Percentiles rank a stretch among this genome's conserved stretches.
Conservation (phyloP, 1,140 invertebrate species). For the Cydia fagiglandana region DNA sequence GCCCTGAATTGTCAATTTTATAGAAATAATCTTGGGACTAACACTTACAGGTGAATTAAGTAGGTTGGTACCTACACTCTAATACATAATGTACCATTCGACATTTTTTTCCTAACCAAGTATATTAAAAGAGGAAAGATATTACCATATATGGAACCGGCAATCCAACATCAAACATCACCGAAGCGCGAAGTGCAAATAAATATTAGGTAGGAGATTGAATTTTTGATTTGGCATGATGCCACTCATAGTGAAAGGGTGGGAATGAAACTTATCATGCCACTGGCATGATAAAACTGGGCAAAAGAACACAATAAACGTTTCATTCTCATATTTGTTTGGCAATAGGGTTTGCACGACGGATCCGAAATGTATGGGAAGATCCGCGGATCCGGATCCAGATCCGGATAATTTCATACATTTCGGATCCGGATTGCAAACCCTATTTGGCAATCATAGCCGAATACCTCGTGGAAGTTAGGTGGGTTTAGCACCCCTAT, state of each 20-base stretch:
- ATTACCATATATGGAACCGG: conserved; percentile 4
- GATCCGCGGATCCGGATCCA: too few relatives aligned
- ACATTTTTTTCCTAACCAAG: neutral
- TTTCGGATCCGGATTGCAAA: too few relatives aligned
- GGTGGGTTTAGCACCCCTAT: conserved; percentile 3
- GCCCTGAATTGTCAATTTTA: too few relatives aligned
- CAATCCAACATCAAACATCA: conserved; percentile 27
- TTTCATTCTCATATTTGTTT: conserved; percentile 30
- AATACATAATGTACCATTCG: neutral
- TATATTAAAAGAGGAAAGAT: conserved; percentile 23
- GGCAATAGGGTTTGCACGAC: too few relatives aligned
- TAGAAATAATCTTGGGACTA: too few relatives aligned
- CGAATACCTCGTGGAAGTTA: conserved; percentile 23
- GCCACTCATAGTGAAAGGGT: too few relatives aligned
- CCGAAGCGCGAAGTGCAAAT: conserved; percentile 18
- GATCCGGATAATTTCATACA: too few relatives aligned
- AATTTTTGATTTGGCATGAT: too few relatives aligned
- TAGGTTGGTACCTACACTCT: neutral
- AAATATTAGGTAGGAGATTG: conserved; percentile 23
- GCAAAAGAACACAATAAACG: conserved; percentile 23
- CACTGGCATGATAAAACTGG: conserved; percentile 15
- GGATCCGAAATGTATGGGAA: too few relatives aligned
- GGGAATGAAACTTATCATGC: too few relatives aligned
- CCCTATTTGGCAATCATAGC: conserved; percentile 26
- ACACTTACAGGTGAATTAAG: neutral